A percentile compares a stretch with the other conserved stretches of the same genome.
These are phyloP conservation scores for Salvelinus alpinus DNA, from an alignment of 2,113 vertebrate species.

Conservation along the genomic window DNA sequence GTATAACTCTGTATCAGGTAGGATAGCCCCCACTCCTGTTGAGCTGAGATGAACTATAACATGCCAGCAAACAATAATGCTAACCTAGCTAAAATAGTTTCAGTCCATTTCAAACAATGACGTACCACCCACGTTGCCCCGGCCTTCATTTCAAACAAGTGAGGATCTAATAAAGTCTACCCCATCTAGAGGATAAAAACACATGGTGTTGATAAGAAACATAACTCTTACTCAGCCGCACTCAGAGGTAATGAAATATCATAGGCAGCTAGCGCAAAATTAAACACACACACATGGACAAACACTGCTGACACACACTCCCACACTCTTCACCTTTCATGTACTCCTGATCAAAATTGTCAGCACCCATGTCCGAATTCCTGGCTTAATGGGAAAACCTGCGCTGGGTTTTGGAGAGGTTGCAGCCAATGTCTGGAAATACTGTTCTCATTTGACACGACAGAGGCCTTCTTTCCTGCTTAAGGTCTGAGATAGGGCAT, in stretches of 20 bases:
- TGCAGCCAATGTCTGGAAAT: constrained; percentile 42
- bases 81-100: constrained; percentile 21
- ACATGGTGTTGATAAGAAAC: constrained; percentile 66
- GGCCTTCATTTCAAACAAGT: constrained; percentile 48
- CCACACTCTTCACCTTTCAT: constrained; percentile 49
- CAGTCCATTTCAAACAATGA: constrained; percentile 48
- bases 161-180: constrained; percentile 55
- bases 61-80: constrained; percentile 35
- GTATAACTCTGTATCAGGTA: constrained; percentile 37
- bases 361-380: constrained; percentile 56
- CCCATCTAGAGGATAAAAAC: constrained; percentile 49
- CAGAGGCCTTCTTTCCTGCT: constrained; percentile 21
- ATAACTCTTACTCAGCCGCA: constrained; percentile 34
- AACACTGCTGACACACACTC: constrained; percentile 34
- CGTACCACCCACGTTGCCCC: constrained; percentile 35
- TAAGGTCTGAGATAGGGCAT: constrained; percentile 19
- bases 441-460: constrained; percentile 34
- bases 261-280: constrained; percentile 38
- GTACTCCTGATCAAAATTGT: constrained; percentile 56
- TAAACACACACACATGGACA: constrained; percentile 43
- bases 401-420: constrained; percentile 22
- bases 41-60: constrained; percentile 40
- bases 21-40: constrained; percentile 4
- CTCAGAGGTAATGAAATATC: constrained; percentile 56
- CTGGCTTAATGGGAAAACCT: constrained; percentile 55